These are phyloP conservation scores for Lasius platythorax DNA, from an alignment of 2,888 invertebrate species.

Conservation along the genomic window DNA sequence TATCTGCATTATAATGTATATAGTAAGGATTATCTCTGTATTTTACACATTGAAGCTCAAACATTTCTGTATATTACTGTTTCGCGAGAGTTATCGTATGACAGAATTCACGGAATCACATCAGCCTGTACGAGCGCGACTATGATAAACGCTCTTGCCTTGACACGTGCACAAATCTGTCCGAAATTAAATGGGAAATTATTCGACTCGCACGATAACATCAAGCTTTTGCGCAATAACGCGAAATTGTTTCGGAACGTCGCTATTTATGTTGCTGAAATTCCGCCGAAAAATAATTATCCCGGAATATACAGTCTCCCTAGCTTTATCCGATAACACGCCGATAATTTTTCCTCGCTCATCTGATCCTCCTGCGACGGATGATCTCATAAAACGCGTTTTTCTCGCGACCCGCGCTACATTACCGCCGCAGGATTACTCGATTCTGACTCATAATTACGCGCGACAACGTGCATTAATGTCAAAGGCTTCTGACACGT, in stretches of 20 bases:
- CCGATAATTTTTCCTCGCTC: not conserved
- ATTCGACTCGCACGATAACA: constrained; percentile 31
- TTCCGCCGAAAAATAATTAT: not conserved
- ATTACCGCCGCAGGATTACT: constrained; percentile 9
- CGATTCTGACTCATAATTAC: constrained; percentile 38
- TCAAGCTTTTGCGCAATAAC: not conserved
- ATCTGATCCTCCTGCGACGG: not conserved
- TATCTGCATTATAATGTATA: constrained; percentile 27
- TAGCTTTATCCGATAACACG: not conserved
- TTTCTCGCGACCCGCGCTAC: constrained; percentile 9
- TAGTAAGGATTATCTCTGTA: constrained; percentile 50
- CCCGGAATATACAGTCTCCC: not conserved
- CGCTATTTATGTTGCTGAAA: not conserved
- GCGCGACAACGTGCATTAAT: constrained; percentile 51
- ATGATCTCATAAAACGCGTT: not conserved
- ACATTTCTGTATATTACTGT: constrained; percentile 21
- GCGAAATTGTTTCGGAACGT: constrained; percentile 12
- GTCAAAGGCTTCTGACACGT: constrained; percentile 54
- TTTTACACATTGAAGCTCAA: constrained; percentile 33
- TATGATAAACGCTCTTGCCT: constrained; percentile 34
- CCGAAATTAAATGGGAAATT: constrained; percentile 44
- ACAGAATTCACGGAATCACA: constrained; percentile 42
- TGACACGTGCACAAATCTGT: constrained; percentile 44
- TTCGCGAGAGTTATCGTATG: constrained; percentile 40
- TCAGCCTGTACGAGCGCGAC: constrained; percentile 17